Percentiles rank a stretch among this genome's conserved stretches.
These are phyloP conservation scores for Seriola dumerili DNA, from an alignment of 2,113 vertebrate genomes.

Conservation along the genomic window DNA sequence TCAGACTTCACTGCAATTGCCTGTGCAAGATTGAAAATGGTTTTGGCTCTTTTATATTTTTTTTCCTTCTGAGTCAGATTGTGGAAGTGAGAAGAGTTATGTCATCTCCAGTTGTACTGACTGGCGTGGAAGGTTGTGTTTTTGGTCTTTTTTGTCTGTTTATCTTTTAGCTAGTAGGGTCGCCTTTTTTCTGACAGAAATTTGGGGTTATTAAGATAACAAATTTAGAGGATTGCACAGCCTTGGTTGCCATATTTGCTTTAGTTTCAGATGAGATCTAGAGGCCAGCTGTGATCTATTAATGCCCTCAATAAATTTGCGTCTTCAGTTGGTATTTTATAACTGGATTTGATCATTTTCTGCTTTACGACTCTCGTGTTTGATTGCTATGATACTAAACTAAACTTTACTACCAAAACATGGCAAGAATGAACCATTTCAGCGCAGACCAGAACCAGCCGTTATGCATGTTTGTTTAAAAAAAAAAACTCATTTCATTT, in stretches of 20 bases:
- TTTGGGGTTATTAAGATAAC: neutral
- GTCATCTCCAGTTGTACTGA: conserved; percentile 43
- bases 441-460: conserved; percentile 2
- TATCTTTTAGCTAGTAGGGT: neutral
- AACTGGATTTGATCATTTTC: conserved; percentile 25
- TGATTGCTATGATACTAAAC: conserved; percentile 42
- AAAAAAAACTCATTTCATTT: conserved; percentile 47
- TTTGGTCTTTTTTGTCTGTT: neutral
- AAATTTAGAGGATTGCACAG: neutral
- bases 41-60: neutral
- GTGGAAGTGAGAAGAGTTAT: conserved; percentile 45
- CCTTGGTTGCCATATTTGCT: neutral
- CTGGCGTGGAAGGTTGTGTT: neutral
- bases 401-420: conserved; percentile 43
- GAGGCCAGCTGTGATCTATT: conserved; percentile 43
- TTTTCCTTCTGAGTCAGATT: conserved; percentile 30
- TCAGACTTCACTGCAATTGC: conserved; percentile 47
- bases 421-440: neutral
- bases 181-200: neutral
- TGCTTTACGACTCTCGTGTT: conserved; percentile 33
- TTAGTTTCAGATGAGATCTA: neutral
- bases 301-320: conserved; percentile 19
- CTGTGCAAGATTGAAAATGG: conserved; percentile 41
- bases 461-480: conserved; percentile 41
- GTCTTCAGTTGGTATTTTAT: conserved; percentile 33